A percentile compares a stretch with the other conserved stretches of the same genome.
phyloP scores from a whole-genome alignment of 2,888 invertebrate genomes.

The Coremacera marginata region DNA sequence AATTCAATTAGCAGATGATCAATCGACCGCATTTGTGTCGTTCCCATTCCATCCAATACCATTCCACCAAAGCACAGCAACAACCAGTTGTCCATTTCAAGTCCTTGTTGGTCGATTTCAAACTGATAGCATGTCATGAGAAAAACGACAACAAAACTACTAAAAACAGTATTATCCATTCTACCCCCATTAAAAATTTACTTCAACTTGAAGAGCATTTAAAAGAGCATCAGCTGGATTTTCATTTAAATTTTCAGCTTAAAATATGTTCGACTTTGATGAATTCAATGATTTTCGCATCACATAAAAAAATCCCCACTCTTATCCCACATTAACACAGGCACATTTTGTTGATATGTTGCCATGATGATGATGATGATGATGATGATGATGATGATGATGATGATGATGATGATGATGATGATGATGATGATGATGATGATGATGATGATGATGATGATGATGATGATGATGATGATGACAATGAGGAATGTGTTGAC shows the following conservation, averaged over 20 bases:
- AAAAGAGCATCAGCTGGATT: constrained; percentile 12
- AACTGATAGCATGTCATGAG: constrained; percentile 9
- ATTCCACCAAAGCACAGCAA: neutral
- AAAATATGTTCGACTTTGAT: constrained; percentile 32
- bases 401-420: neutral
- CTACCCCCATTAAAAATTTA: neutral
- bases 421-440: neutral
- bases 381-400: neutral
- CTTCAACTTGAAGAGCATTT: constrained; percentile 17
- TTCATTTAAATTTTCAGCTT: constrained; percentile 14
- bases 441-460: neutral
- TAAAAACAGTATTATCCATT: neutral
- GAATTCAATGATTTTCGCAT: constrained; percentile 29
- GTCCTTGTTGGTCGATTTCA: constrained; percentile 12
- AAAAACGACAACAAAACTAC: neutral
- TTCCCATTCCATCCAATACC: neutral
- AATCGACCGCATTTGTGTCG: neutral
- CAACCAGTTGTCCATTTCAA: neutral
- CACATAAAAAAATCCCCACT: constrained; percentile 15
- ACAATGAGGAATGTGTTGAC: neutral
- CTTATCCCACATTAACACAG: neutral
- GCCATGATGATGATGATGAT: neutral
- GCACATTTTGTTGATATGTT: neutral
- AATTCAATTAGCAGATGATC: constrained; percentile 24
- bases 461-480: neutral